Percentiles rank a stretch among this genome's conserved stretches.
phyloP scores from a whole-genome alignment of 2,113 vertebrate genomes.

The Menidia beryllina region DNA sequence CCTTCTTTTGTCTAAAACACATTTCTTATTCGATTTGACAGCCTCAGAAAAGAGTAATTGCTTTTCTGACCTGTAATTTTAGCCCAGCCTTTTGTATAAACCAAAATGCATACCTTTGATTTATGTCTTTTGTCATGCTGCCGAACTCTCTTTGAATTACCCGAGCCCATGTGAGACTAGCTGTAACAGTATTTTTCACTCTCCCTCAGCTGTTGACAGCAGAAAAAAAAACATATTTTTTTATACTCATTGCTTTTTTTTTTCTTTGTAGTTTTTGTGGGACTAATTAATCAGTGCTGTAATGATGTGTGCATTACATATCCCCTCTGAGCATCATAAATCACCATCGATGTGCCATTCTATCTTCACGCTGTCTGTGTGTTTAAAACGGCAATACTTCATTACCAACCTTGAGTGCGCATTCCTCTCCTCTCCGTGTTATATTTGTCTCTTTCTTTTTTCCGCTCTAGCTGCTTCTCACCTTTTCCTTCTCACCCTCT shows the following conservation, averaged over 20 bases:
- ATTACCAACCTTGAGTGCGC: conserved; percentile 40
- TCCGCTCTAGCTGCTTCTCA: conserved; percentile 12
- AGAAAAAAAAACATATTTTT: conserved; percentile 32
- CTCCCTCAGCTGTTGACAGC: conserved; percentile 34
- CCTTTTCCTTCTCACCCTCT: conserved; percentile 16
- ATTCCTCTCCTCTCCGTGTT: conserved; percentile 12
- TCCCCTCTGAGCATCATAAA: not conserved
- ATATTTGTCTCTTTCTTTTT: conserved; percentile 5
- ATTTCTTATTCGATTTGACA: conserved; percentile 78
- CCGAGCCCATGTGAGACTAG: conserved; percentile 54
- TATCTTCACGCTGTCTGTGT: conserved; percentile 23
- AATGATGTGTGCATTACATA: conserved; percentile 25
- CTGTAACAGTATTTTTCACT: conserved; percentile 44
- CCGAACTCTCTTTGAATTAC: conserved; percentile 68
- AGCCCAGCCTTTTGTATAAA: conserved; percentile 72
- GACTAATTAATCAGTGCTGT: conserved; percentile 41
- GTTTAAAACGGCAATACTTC: conserved; percentile 50
- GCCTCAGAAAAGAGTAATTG: conserved; percentile 80
- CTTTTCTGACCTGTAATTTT: conserved; percentile 82
- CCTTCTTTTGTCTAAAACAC: conserved; percentile 75
- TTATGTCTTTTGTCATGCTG: conserved; percentile 76
- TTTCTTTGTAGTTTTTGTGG: conserved; percentile 10
- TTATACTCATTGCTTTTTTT: conserved; percentile 12
- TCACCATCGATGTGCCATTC: not conserved
- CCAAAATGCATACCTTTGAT: conserved; percentile 72